Evolutionary conservation across 2,113 vertebrate genomes (phyloP).

Genomic region (Xyliphius kryptos): DNA sequence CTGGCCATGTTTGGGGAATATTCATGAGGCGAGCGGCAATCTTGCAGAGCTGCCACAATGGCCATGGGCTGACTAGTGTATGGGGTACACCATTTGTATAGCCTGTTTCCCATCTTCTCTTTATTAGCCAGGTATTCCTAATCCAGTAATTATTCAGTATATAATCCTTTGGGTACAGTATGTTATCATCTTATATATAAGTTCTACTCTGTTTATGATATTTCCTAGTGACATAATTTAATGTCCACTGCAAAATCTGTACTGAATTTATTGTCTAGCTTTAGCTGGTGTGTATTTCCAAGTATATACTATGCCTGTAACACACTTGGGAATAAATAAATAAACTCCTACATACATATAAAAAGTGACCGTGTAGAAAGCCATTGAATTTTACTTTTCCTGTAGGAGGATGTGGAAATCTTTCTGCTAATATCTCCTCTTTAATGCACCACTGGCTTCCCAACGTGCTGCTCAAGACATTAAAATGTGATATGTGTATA

Average conservation of each 20-base stretch:
- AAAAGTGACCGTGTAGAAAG: conserved; percentile 63
- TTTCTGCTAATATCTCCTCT: conserved; percentile 64
- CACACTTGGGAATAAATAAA: conserved; percentile 65
- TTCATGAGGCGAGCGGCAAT: too few relatives aligned
- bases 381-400: conserved; percentile 69
- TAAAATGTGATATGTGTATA: conserved; percentile 28
- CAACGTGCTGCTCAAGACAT: conserved; percentile 31
- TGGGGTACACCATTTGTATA: too few relatives aligned
- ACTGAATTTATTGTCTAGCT: conserved; percentile 47
- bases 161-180: too few relatives aligned
- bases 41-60: too few relatives aligned
- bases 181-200: conserved; percentile 21
- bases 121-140: too few relatives aligned
- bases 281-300: conserved; percentile 51
- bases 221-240: conserved; percentile 30
- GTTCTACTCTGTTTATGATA: conserved; percentile 38
- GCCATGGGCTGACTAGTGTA: too few relatives aligned
- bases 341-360: conserved; percentile 67
- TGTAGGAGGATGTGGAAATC: conserved; percentile 67
- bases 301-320: conserved; percentile 54
- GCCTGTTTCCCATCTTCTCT: too few relatives aligned
- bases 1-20: too few relatives aligned
- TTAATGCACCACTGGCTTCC: conserved; percentile 52
- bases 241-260: conserved; percentile 35
- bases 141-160: too few relatives aligned